Evolutionary conservation across 2,113 vertebrate genomes (phyloP).

Genomic region (Craseonycteris thonglongyai): DNA sequence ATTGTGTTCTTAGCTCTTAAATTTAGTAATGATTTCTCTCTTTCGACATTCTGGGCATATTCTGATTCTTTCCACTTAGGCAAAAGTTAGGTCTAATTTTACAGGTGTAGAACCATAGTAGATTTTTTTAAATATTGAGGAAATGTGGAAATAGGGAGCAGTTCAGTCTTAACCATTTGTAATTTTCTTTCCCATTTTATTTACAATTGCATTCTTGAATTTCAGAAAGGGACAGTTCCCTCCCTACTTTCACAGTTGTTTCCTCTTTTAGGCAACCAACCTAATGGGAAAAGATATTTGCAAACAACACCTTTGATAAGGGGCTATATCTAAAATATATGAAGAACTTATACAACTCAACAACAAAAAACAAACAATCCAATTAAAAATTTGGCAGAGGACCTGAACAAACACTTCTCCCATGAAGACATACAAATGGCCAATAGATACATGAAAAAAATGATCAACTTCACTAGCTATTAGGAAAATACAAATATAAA

Average conservation of each 20-base stretch:
- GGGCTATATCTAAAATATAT: too few relatives aligned
- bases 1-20: not conserved
- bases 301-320: too few relatives aligned
- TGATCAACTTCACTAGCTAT: too few relatives aligned
- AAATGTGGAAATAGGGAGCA: not conserved
- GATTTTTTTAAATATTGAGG: not conserved
- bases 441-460: too few relatives aligned
- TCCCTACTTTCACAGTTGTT: not conserved
- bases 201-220: not conserved
- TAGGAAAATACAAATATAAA: too few relatives aligned
- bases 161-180: not conserved
- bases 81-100: not conserved
- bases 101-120: not conserved
- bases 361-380: too few relatives aligned
- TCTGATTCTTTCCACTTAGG: not conserved
- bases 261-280: not conserved
- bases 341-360: too few relatives aligned
- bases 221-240: not conserved
- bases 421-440: too few relatives aligned
- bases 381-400: too few relatives aligned
- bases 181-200: not conserved
- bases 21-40: not conserved
- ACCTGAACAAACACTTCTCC: too few relatives aligned
- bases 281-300: too few relatives aligned
- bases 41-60: not conserved